Conservation (phyloP, 2,797 vertebrate species). For the Ctenopoma kingsleyae region DNA sequence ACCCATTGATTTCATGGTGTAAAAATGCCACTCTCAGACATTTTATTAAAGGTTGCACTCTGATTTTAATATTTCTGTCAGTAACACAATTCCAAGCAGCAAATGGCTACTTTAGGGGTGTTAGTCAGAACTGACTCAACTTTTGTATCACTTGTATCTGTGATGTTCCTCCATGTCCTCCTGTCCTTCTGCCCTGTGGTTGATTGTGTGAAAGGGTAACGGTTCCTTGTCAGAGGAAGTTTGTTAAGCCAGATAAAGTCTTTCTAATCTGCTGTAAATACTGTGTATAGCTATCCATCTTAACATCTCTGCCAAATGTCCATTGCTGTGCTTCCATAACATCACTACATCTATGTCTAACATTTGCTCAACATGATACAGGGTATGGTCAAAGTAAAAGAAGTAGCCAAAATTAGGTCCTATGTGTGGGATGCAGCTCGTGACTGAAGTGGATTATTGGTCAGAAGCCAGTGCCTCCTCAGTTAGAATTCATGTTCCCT, state of each 20-base stretch:
- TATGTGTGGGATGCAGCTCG: constrained; percentile 48
- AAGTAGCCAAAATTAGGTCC: constrained; percentile 43
- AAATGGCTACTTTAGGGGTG: constrained; percentile 74
- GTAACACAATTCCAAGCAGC: constrained; percentile 77
- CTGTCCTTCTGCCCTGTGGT: constrained; percentile 60
- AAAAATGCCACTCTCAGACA: constrained; percentile 31
- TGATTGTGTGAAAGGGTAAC: constrained; percentile 62
- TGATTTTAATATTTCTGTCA: constrained; percentile 42
- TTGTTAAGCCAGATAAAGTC: constrained; percentile 53
- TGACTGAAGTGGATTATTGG: constrained; percentile 25
- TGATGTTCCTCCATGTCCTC: constrained; percentile 68
- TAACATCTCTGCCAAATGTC: constrained; percentile 60
- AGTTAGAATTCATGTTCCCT: constrained; percentile 6
- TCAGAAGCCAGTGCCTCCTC: constrained; percentile 27
- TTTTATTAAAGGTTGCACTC: constrained; percentile 48
- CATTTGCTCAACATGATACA: constrained; percentile 59
- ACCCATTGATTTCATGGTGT: constrained; percentile 40
- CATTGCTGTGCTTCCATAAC: constrained; percentile 77
- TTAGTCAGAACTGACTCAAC: constrained; percentile 66
- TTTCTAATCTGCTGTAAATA: constrained; percentile 79
- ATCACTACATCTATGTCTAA: constrained; percentile 57
- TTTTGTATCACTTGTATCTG: constrained; percentile 73
- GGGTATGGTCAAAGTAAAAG: constrained; percentile 70
- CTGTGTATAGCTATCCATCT: constrained; percentile 76
- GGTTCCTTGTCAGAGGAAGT: constrained; percentile 52